These are phyloP conservation scores for Vannuccia rotundouncinata DNA, from an alignment of 2,888 invertebrate species.

Conservation along the genomic window DNA sequence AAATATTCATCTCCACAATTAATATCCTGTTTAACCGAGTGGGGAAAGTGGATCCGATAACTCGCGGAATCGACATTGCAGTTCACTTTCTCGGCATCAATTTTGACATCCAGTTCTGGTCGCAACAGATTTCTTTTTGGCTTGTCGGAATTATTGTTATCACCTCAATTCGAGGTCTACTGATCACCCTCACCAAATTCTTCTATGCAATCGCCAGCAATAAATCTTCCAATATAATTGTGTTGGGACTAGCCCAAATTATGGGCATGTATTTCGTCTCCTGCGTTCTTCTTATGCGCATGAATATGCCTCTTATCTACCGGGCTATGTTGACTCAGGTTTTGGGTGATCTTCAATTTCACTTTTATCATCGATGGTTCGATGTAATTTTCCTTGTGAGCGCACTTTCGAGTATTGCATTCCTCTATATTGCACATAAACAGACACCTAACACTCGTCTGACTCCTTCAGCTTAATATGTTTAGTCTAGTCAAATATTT, in stretches of 20 bases:
- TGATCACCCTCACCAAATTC: constrained; percentile 96
- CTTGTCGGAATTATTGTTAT: constrained; percentile 94
- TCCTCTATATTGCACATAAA: constrained; percentile 80
- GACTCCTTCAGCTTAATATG: background rate
- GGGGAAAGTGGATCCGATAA: constrained; percentile 95
- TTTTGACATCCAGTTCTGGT: constrained; percentile 96
- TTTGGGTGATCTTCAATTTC: constrained; percentile 90
- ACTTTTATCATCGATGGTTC: constrained; percentile 99
- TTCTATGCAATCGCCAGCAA: constrained; percentile 98
- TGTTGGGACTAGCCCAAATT: constrained; percentile 87
- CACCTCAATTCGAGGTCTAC: constrained; percentile 87
- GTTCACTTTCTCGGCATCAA: constrained; percentile 91
- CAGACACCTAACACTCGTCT: background rate
- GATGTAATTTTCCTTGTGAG: constrained; percentile 97
- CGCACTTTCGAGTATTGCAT: constrained; percentile 86
- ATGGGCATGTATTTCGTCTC: constrained; percentile 99
- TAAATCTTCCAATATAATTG: constrained; percentile 95
- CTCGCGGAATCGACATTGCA: constrained; percentile 86
- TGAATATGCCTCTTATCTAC: constrained; percentile 99
- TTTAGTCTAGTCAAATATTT: no score
- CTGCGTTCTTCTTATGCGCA: constrained; percentile 87
- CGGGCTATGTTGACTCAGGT: constrained; percentile 84
- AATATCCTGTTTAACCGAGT: constrained; percentile 98
- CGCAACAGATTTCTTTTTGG: constrained; percentile 93
- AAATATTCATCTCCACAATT: constrained; percentile 91